Evolutionary conservation across 2,888 invertebrate species (phyloP).

Genomic region (Lacanobia wlatinum): DNA sequence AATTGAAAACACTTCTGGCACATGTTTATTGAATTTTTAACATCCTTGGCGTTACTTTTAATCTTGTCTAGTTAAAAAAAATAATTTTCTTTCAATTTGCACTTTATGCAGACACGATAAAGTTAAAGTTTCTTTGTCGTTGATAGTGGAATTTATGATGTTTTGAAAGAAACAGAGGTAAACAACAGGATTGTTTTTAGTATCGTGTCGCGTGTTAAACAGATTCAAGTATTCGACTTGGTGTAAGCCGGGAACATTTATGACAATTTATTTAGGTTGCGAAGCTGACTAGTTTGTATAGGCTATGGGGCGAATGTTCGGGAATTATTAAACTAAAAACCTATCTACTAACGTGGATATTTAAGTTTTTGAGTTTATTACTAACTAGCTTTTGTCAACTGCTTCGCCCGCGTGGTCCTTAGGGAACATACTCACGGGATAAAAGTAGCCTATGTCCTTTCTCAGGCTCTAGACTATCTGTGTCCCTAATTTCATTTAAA

Average conservation of each 20-base stretch:
- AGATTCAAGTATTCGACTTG: slow-evolving; percentile 60
- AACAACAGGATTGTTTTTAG: slow-evolving; percentile 62
- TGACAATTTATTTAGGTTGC: slow-evolving; percentile 50
- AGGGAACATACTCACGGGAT: no score
- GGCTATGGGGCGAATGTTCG: background rate
- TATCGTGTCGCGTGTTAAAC: slow-evolving; percentile 57
- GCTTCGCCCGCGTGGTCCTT: no score
- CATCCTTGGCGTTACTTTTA: slow-evolving; percentile 51
- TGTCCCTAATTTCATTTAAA: no score
- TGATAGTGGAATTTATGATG: background rate
- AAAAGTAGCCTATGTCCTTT: no score
- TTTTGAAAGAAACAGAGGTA: slow-evolving; percentile 34
- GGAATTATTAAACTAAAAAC: background rate
- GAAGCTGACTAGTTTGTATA: slow-evolving; percentile 17
- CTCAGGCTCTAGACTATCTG: no score
- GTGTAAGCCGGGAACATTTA: slow-evolving; percentile 53
- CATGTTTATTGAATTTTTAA: slow-evolving; percentile 34
- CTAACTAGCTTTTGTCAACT: no score
- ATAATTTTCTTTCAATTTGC: background rate
- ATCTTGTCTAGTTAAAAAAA: slow-evolving; percentile 50
- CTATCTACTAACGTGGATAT: background rate
- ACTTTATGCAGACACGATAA: background rate
- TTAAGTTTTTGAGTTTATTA: background rate
- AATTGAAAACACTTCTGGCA: slow-evolving; percentile 41
- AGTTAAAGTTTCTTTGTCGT: slow-evolving; percentile 9